phyloP scores from a whole-genome alignment of 2,113 vertebrate genomes.

The Riparia riparia region DNA sequence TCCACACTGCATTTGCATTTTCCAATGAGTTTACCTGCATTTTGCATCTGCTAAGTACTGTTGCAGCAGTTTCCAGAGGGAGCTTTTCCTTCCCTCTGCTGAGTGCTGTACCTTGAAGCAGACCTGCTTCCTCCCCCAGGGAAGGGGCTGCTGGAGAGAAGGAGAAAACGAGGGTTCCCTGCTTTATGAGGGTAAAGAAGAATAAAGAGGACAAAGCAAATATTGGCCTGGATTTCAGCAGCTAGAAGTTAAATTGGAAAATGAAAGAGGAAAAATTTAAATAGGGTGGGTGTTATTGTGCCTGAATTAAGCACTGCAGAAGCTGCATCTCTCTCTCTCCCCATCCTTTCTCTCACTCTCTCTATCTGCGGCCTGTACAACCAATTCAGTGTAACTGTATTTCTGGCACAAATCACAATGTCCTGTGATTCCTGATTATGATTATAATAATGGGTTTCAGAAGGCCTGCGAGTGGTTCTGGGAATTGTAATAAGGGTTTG shows the following conservation, averaged over 20 bases:
- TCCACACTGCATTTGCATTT: background rate
- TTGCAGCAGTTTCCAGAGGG: background rate
- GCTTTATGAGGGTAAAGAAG: background rate
- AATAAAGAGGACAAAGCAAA: background rate
- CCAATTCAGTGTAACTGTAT: slow-evolving; percentile 59
- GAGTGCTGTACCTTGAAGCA: background rate
- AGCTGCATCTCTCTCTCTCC: background rate
- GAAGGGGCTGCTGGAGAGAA: background rate
- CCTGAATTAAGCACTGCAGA: background rate
- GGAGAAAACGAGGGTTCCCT: background rate
- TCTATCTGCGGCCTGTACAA: background rate
- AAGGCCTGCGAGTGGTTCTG: slow-evolving; percentile 72
- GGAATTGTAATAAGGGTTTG: slow-evolving; percentile 74
- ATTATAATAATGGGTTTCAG: slow-evolving; percentile 82
- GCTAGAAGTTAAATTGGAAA: background rate
- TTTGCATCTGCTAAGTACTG: background rate
- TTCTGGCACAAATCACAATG: slow-evolving; percentile 77
- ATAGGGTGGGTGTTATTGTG: background rate
- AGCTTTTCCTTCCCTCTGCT: fast-evolving
- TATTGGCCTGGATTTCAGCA: background rate
- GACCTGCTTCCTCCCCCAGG: background rate
- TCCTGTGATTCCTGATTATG: slow-evolving; percentile 79
- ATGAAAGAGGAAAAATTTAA: slow-evolving; percentile 12
- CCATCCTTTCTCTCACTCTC: background rate
- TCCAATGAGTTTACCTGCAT: background rate